Percentiles rank a stretch among this genome's conserved stretches.
phyloP scores from a whole-genome alignment of 2,888 invertebrate species.

The Tachina fera region DNA sequence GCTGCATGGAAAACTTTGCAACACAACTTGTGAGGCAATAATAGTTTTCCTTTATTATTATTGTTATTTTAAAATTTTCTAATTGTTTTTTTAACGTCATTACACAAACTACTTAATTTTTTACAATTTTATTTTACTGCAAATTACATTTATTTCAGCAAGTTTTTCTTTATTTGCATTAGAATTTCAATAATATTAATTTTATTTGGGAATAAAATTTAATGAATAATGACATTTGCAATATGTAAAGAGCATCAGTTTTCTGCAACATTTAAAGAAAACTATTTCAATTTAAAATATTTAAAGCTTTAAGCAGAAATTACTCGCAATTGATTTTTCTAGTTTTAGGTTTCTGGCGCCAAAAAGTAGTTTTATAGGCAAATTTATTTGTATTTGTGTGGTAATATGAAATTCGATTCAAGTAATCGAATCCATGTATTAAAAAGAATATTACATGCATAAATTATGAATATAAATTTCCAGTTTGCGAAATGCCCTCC shows the following conservation, averaged over 20 bases:
- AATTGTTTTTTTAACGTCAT: constrained; percentile 30
- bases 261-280: background rate
- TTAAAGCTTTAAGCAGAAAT: background rate
- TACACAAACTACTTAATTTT: background rate
- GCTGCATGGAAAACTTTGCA: background rate
- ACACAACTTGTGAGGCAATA: constrained; percentile 33
- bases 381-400: too few species aligned
- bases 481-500: constrained; percentile 21
- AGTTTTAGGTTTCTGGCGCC: background rate
- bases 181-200: constrained; percentile 14
- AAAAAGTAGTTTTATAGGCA: background rate
- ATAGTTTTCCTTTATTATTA: background rate
- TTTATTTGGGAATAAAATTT: constrained; percentile 39
- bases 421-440: too few species aligned
- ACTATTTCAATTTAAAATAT: background rate
- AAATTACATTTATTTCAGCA: constrained; percentile 46
- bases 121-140: constrained; percentile 19
- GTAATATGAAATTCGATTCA: too few species aligned
- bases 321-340: background rate
- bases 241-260: background rate
- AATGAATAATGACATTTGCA: constrained; percentile 50
- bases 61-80: constrained; percentile 7
- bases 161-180: background rate
- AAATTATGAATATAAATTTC: background rate
- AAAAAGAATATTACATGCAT: too few species aligned